Evolutionary conservation across 2,888 invertebrate genomes (phyloP), one percentile per base, ranked within the genome.

Genomic region (Eilema griseolum): DNA sequence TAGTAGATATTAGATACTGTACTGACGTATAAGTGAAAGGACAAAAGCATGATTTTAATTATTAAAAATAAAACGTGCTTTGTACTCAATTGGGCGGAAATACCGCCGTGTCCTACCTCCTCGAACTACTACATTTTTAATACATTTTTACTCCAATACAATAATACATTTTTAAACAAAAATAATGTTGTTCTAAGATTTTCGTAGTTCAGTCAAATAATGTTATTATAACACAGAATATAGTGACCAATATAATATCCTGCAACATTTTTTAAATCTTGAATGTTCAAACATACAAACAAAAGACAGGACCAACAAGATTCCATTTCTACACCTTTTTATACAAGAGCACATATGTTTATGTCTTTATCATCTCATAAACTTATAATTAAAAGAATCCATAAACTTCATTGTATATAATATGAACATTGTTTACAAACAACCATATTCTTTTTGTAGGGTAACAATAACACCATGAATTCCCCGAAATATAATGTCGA

Each of bases 401-500:
- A 14, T 62, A 63, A 26, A 31, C 56, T 56, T 33, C 23, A 12
- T 65, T 52, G 52, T 65, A 33, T 31, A 56, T 14, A 23, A 65
- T 56, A 12, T 56, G 8, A 14, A 24, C 31, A 31, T 66, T 66
- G 66, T 24, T 66, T 57, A 66, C 37, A 57, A 65, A 33, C 56
- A 66, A 20, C 10, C 33, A 28, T 31, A 33, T 10, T 33, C 33
- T 37, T 66, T 65, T 56, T 24, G 24, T 33, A 66, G 33, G 7
- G 33, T 37, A 66, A 57, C 33, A 66, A 33, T 57, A 37, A 37
- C 33, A 57, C 31, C 11, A 66, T 33, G 31, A 10, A 56, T 65
- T 65, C 56, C 23, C 10, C 24, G 33, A 57, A 66, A 33, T 23
- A 33, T 57, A 33, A 66, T 33, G 24, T 33, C 57, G 7, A 64